These are phyloP conservation scores for Myrmophylax atrothorax DNA, from an alignment of 2,113 vertebrate genomes.

Conservation along the genomic window DNA sequence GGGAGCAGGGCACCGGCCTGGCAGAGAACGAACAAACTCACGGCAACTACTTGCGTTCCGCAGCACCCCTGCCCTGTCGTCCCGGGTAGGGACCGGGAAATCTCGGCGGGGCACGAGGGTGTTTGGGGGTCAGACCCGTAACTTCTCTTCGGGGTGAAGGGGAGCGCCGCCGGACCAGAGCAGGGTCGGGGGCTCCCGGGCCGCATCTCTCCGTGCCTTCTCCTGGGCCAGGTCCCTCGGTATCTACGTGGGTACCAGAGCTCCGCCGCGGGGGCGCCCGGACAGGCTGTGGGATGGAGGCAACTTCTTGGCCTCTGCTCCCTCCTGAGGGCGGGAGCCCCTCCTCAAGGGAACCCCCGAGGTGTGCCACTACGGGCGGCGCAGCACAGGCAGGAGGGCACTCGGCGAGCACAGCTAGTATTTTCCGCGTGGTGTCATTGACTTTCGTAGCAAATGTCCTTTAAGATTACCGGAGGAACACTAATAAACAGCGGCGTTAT, in stretches of 20 bases:
- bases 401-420: background rate
- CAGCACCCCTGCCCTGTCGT: background rate
- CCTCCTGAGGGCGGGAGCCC: background rate
- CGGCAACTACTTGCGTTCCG: background rate
- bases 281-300: background rate
- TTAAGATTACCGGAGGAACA: background rate
- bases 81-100: background rate
- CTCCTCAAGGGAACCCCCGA: background rate
- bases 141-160: constrained; percentile 9
- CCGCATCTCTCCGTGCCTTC: background rate
- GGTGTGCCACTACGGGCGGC: background rate
- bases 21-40: background rate
- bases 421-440: background rate
- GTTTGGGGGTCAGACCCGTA: background rate
- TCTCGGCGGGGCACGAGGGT: background rate
- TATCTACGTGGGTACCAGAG: background rate
- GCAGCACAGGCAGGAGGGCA: background rate
- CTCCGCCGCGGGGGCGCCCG: background rate
- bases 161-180: background rate
- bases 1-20: background rate
- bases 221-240: background rate
- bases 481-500: background rate
- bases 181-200: background rate
- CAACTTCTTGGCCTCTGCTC: background rate
- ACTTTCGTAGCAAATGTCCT: background rate